phyloP scores from a whole-genome alignment of 2,888 invertebrate genomes.

The Scaeva pyrastri region DNA sequence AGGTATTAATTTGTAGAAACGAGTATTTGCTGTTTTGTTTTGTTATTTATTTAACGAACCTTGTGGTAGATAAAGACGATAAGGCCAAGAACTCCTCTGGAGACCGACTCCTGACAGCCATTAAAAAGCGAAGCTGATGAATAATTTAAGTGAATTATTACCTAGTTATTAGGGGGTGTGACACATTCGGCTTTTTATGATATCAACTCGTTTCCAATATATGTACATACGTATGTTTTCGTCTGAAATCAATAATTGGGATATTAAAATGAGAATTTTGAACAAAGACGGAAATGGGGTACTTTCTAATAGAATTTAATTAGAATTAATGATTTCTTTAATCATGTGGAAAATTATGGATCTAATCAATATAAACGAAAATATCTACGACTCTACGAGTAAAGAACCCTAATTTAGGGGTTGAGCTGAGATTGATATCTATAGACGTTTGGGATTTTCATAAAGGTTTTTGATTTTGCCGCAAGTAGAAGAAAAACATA shows the following conservation, averaged over 20 bases:
- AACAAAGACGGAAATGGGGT: neutral
- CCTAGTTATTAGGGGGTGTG: slow-evolving; percentile 1
- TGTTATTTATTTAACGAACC: slow-evolving; percentile 27
- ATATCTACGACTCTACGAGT: neutral
- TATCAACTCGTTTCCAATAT: neutral
- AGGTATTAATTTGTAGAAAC: neutral
- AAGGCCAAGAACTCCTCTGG: neutral
- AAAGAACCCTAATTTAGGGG: too few relatives aligned
- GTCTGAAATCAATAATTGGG: slow-evolving; percentile 8
- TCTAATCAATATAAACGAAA: neutral
- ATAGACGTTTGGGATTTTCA: too few relatives aligned
- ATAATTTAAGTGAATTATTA: slow-evolving; percentile 40
- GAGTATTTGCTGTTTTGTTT: neutral
- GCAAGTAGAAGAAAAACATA: too few relatives aligned
- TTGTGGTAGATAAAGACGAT: neutral
- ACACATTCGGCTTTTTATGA: neutral
- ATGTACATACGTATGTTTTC: neutral
- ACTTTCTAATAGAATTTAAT: neutral
- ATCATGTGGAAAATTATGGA: neutral
- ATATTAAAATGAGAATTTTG: neutral
- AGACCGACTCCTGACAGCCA: neutral
- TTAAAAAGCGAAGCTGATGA: slow-evolving; percentile 19
- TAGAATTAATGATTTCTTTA: neutral
- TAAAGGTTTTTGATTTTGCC: too few relatives aligned
- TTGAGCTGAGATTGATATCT: too few relatives aligned